These are phyloP conservation scores for Pyrochroa serraticornis DNA, from an alignment of 2,888 invertebrate species.

Conservation along the genomic window DNA sequence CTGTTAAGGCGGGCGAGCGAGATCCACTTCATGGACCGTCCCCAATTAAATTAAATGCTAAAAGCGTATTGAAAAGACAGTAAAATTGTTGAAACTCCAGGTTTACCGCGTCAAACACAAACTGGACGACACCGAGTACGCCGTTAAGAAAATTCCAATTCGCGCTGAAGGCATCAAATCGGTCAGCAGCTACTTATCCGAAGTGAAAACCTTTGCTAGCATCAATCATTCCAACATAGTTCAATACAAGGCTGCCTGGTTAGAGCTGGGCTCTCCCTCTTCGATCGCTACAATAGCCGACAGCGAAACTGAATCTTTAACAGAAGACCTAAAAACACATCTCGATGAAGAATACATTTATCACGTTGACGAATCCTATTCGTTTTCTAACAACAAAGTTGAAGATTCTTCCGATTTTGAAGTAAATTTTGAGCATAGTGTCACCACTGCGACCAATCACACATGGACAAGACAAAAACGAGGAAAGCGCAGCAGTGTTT, in stretches of 20 bases:
- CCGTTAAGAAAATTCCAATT: slow-evolving; percentile 77
- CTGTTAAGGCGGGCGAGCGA: too few species aligned
- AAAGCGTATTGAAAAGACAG: too few species aligned
- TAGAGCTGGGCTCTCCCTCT: slow-evolving; percentile 66
- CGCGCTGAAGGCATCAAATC: slow-evolving; percentile 68
- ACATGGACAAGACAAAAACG: slow-evolving; percentile 5
- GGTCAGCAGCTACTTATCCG: slow-evolving; percentile 70
- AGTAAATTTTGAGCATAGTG: slow-evolving; percentile 46
- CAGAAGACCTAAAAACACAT: slow-evolving; percentile 2
- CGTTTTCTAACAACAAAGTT: slow-evolving; percentile 38
- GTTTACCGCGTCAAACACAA: slow-evolving; percentile 74
- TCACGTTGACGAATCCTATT: slow-evolving; percentile 33
- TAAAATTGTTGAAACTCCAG: slow-evolving; percentile 13
- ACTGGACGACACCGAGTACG: slow-evolving; percentile 78
- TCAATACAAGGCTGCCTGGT: slow-evolving; percentile 83
- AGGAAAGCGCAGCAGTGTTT: slow-evolving; percentile 48
- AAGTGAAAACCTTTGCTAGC: slow-evolving; percentile 81
- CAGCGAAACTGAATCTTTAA: slow-evolving; percentile 24
- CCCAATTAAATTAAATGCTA: too few species aligned
- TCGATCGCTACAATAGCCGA: slow-evolving; percentile 50
- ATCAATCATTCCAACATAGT: slow-evolving; percentile 82
- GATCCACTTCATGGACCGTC: too few species aligned
- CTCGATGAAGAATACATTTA: slow-evolving; percentile 39
- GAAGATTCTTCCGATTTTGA: slow-evolving; percentile 50
- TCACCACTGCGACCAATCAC: slow-evolving; percentile 32